A percentile compares a stretch with the other conserved stretches of the same genome.
phyloP scores from a whole-genome alignment of 2,113 vertebrate species.

The Urocolius indicus region DNA sequence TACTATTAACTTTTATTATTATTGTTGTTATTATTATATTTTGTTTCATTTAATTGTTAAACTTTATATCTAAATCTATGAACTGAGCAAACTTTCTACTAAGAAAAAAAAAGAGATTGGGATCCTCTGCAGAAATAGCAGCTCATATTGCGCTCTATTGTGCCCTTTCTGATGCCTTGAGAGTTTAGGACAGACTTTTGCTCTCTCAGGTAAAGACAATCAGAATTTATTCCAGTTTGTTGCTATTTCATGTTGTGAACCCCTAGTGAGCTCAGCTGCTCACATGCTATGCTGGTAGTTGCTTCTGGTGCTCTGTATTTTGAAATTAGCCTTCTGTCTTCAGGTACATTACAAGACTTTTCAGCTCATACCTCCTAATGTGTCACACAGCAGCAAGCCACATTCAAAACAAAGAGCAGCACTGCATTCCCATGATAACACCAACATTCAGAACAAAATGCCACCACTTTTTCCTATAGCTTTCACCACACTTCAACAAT shows the following conservation, averaged over 20 bases:
- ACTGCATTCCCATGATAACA: background rate
- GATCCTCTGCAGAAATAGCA: background rate
- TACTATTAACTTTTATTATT: too few species aligned
- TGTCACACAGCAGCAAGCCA: background rate
- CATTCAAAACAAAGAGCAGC: background rate
- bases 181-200: background rate
- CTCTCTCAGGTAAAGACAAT: background rate
- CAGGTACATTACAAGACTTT: background rate
- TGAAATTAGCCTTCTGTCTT: background rate
- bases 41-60: too few species aligned
- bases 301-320: background rate
- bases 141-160: background rate
- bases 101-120: background rate
- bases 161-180: background rate
- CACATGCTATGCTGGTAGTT: rapidly evolving
- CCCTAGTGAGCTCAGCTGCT: background rate
- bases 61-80: too few species aligned
- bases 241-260: background rate
- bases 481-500: background rate
- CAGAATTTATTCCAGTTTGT: background rate
- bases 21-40: too few species aligned
- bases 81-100: background rate
- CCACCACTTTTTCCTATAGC: background rate
- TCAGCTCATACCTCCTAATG: background rate
- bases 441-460: background rate